phyloP scores from a whole-genome alignment of 2,797 vertebrate genomes.

The Discoglossus pictus region DNA sequence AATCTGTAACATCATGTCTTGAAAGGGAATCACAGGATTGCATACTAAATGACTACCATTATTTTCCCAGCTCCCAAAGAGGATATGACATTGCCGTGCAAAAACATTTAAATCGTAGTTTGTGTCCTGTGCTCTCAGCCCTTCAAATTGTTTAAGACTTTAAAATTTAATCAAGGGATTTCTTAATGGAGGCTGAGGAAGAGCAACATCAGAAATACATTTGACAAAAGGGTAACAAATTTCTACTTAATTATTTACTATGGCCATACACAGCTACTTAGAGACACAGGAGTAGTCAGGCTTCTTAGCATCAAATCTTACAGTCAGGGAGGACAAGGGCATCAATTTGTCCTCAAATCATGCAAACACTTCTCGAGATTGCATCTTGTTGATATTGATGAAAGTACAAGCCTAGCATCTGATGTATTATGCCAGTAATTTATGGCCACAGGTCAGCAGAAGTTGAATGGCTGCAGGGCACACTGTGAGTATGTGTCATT shows the following conservation, averaged over 20 bases:
- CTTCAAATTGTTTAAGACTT: slow-evolving; percentile 81
- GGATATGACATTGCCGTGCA: slow-evolving; percentile 74
- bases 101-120: slow-evolving; percentile 69
- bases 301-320: slow-evolving; percentile 62
- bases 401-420: slow-evolving; percentile 72
- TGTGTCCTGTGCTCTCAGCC: slow-evolving; percentile 70
- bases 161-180: slow-evolving; percentile 86
- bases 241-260: slow-evolving; percentile 85
- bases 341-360: slow-evolving; percentile 73
- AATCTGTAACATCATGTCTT: slow-evolving; percentile 64
- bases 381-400: slow-evolving; percentile 78
- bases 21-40: slow-evolving; percentile 62
- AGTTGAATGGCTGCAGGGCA: slow-evolving; percentile 66
- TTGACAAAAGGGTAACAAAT: slow-evolving; percentile 84
- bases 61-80: slow-evolving; percentile 73
- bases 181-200: slow-evolving; percentile 78
- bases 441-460: slow-evolving; percentile 71
- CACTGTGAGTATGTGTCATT: slow-evolving; percentile 66
- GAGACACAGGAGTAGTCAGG: slow-evolving; percentile 69
- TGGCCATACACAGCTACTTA: slow-evolving; percentile 68
- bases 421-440: slow-evolving; percentile 71
- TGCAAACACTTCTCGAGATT: slow-evolving; percentile 73
- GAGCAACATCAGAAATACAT: slow-evolving; percentile 79
- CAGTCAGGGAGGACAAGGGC: slow-evolving; percentile 75
- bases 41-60: slow-evolving; percentile 70